A percentile compares a stretch with the other conserved stretches of the same genome.
phyloP scores from a whole-genome alignment of 2,888 invertebrate species.

The Chloroclysta siterata region DNA sequence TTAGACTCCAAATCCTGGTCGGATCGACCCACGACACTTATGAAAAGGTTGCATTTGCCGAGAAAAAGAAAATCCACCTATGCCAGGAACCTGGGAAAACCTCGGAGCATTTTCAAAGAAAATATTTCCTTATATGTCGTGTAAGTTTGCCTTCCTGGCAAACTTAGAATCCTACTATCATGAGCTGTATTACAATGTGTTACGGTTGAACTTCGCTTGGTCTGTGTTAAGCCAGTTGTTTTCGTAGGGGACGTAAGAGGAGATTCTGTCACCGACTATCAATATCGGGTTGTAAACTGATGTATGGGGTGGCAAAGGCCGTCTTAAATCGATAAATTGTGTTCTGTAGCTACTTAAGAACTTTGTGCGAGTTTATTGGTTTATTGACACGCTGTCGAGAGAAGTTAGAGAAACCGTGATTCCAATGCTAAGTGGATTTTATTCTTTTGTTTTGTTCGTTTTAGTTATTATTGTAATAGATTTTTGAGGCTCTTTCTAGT shows the following conservation, averaged over 20 bases:
- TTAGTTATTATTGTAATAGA: slow-evolving; percentile 2
- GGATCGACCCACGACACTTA: slow-evolving; percentile 76
- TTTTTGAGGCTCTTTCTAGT: background rate
- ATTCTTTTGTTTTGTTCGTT: slow-evolving; percentile 13
- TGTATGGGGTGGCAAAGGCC: slow-evolving; percentile 78
- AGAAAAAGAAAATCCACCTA: slow-evolving; percentile 68
- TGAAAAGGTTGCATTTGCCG: slow-evolving; percentile 72
- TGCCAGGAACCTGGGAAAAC: slow-evolving; percentile 67
- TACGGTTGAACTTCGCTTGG: slow-evolving; percentile 46
- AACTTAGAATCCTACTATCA: slow-evolving; percentile 37
- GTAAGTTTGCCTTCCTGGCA: slow-evolving; percentile 60
- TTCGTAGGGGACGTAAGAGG: slow-evolving; percentile 64
- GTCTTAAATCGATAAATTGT: slow-evolving; percentile 79
- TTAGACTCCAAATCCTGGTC: slow-evolving; percentile 67
- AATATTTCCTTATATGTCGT: slow-evolving; percentile 74
- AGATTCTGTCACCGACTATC: slow-evolving; percentile 78
- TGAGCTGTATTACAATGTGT: slow-evolving; percentile 37
- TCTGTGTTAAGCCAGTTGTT: slow-evolving; percentile 35
- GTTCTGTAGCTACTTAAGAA: slow-evolving; percentile 75
- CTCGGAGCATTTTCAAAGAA: slow-evolving; percentile 70
- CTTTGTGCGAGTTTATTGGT: slow-evolving; percentile 74
- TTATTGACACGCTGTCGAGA: slow-evolving; percentile 72
- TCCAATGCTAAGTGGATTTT: slow-evolving; percentile 25
- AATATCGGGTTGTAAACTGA: slow-evolving; percentile 78
- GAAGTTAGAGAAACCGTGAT: slow-evolving; percentile 48